These are phyloP conservation scores for Heliornis fulica DNA, from an alignment of 2,113 vertebrate genomes.

Conservation along the genomic window DNA sequence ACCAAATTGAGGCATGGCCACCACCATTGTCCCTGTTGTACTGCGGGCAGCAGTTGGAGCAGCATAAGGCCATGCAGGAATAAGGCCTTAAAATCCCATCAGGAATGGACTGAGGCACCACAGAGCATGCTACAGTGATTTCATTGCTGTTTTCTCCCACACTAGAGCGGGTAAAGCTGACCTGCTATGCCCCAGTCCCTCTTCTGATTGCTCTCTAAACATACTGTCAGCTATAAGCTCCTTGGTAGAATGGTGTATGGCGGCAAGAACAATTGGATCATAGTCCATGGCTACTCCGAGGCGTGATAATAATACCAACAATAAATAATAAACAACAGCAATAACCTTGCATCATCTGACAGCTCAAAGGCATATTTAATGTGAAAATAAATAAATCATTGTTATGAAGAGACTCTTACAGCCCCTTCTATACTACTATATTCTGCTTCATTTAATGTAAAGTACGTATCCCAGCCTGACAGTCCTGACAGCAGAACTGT, in stretches of 20 bases:
- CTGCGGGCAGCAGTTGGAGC: not conserved
- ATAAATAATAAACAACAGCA: not conserved
- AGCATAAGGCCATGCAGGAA: not conserved
- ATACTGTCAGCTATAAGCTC: not conserved
- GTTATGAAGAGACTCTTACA: not conserved
- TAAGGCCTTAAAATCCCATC: not conserved
- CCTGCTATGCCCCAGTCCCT: rapidly evolving
- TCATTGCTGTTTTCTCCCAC: not conserved
- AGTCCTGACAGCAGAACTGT: constrained; percentile 29
- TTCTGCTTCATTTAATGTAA: constrained; percentile 29
- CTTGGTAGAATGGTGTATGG: not conserved
- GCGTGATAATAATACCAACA: not conserved
- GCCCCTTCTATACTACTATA: not conserved
- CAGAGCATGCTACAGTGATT: rapidly evolving
- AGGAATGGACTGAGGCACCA: not conserved
- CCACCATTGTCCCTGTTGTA: not conserved
- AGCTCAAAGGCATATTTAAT: not conserved
- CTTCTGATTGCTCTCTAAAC: not conserved
- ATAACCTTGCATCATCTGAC: not conserved
- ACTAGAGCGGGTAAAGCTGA: rapidly evolving
- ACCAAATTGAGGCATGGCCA: not conserved
- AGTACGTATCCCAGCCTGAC: not conserved
- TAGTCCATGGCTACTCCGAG: not conserved
- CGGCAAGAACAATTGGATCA: not conserved
- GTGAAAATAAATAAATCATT: constrained; percentile 30